Conservation (phyloP, 2,888 invertebrate species). For the Erannis defoliaria region DNA sequence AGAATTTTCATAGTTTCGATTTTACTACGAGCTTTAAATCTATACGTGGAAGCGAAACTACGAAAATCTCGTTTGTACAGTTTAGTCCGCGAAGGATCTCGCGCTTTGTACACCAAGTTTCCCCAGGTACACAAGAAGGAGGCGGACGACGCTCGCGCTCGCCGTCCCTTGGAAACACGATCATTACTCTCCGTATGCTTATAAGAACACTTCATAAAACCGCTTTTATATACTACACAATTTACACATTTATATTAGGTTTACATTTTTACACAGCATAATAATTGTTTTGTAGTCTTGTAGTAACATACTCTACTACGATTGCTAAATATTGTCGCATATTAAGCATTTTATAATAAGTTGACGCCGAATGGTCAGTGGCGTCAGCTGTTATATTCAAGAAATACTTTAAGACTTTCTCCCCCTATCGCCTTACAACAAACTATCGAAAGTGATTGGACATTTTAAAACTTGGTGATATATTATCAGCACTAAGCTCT, state of each 20-base stretch:
- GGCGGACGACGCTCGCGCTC: constrained; percentile 49
- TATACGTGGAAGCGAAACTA: background rate
- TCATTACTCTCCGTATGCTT: constrained; percentile 74
- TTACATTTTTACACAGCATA: constrained; percentile 86
- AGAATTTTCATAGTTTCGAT: background rate
- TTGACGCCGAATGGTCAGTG: constrained; percentile 72
- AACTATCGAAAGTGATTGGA: constrained; percentile 61
- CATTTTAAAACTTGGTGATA: constrained; percentile 56
- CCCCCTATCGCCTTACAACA: constrained; percentile 52
- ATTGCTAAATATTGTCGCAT: constrained; percentile 86
- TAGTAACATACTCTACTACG: constrained; percentile 81
- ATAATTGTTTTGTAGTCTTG: constrained; percentile 84
- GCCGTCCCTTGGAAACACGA: constrained; percentile 59
- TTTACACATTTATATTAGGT: constrained; percentile 84
- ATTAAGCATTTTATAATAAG: constrained; percentile 71
- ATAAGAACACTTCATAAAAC: constrained; percentile 86
- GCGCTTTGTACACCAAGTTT: constrained; percentile 24
- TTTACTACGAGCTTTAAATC: background rate
- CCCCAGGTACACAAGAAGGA: constrained; percentile 27
- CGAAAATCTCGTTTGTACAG: background rate
- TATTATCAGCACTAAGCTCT: constrained; percentile 65
- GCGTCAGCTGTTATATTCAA: constrained; percentile 67
- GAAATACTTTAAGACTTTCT: constrained; percentile 61
- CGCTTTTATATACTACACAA: constrained; percentile 85
- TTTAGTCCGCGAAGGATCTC: background rate